Evolutionary conservation across 2,113 vertebrate species (phyloP).

Genomic region (Callospermophilus lateralis): DNA sequence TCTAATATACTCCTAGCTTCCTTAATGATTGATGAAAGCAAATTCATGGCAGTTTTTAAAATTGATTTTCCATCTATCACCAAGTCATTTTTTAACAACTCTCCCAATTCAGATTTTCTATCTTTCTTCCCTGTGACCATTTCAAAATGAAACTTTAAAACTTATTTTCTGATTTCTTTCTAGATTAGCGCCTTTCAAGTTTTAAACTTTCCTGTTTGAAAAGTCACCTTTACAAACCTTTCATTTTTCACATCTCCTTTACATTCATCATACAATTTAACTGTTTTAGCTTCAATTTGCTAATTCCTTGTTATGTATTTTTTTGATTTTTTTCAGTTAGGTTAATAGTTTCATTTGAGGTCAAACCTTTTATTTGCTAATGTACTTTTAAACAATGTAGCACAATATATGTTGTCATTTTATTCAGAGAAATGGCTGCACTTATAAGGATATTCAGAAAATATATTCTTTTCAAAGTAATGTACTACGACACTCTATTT

Average conservation of each 20-base stretch:
- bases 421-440: slow-evolving; percentile 47
- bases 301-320: background rate
- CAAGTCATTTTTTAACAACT: background rate
- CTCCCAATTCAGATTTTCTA: background rate
- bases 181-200: background rate
- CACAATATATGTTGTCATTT: background rate
- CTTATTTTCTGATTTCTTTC: background rate
- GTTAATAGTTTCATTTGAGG: background rate
- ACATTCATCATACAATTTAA: background rate
- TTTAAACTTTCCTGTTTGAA: background rate
- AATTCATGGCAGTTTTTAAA: slow-evolving; percentile 1
- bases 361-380: background rate
- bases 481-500: background rate
- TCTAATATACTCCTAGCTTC: slow-evolving; percentile 16
- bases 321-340: background rate
- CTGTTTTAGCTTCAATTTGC: background rate
- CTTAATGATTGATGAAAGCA: background rate
- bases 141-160: slow-evolving; percentile 46
- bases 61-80: background rate
- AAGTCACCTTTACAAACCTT: background rate
- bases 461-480: slow-evolving; percentile 24
- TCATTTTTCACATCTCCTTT: background rate
- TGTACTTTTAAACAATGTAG: slow-evolving; percentile 16
- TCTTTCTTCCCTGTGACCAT: background rate
- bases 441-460: slow-evolving; percentile 35